Base-by-base conservation (phyloP, 2,888 invertebrate species). In the Cotesia congregata region DNA sequence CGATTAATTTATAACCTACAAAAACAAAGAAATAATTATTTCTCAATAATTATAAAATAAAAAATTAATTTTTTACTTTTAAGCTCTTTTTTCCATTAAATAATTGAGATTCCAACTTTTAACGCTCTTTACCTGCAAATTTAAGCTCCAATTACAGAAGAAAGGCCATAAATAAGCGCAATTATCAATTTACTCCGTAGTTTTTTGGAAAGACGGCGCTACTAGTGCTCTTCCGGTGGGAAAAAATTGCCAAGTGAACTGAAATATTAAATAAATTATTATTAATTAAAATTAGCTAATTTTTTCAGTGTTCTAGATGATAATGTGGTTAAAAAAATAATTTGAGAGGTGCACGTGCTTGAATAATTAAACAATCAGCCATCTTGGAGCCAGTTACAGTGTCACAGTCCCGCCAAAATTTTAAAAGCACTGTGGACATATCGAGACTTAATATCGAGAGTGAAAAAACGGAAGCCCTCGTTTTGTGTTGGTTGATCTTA, bases 401-500 rank as follows among this genome's bases (percentile, higher is more conserved):
- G 30, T 38, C 12, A 6, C 30, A n/a, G 71, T 80, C 74, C 73
- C 79, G 77, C 79, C 68, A 39, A 75, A 64, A 71, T 50, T 78
- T 79, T 40, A 60, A 78, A 79, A 6, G 4, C 50, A 6, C 39
- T 40, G 50, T 68, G 3, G 20, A 17, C 4, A 50, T 4, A 50
- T 50, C 50, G 50, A 50, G 50, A 50, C 12, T 7, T 50, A 12
- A 7, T 50, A 50, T 50, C 50, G 50, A 50, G 50, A 50, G 50
- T 50, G 50, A 12, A 50, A 50, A 50, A 50, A 50, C 50, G 50
- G 50, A 50, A 50, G 50, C 50, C 50, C 2, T 50, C 50, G 50
- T 50, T 12, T 50, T 50, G 50, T 50, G 50, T 50, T 50, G 50
- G 50, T 50, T 50, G 50, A 50, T 50, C 50, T 50, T 50, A 50